These are phyloP conservation scores for Ispidina picta DNA, from an alignment of 2,797 vertebrate genomes.

Conservation along the genomic window DNA sequence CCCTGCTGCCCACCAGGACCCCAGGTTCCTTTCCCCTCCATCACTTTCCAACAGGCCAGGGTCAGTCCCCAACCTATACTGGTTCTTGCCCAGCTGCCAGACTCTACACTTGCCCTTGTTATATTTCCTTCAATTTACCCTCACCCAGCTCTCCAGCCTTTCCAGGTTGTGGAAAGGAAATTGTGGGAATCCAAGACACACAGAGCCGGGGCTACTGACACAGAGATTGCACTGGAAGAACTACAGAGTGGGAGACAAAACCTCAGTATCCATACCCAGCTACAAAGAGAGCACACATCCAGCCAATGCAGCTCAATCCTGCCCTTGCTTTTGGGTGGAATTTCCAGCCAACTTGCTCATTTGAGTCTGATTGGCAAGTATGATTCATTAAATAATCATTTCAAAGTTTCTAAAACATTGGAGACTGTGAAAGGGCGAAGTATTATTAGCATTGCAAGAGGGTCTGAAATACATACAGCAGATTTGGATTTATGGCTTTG, in stretches of 20 bases:
- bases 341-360: neutral
- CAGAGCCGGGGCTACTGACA: neutral
- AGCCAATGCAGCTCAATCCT: neutral
- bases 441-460: conserved; percentile 31
- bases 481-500: conserved; percentile 35
- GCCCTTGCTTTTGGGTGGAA: neutral
- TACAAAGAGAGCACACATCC: neutral
- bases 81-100: no score
- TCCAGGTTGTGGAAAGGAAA: neutral
- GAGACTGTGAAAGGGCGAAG: conserved; percentile 39
- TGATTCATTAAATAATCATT: conserved; percentile 24
- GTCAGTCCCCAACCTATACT: no score
- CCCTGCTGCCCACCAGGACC: no score
- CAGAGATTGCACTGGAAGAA: neutral
- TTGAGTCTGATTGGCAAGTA: neutral
- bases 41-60: no score
- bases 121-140: no score
- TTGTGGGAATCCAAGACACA: neutral
- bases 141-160: no score
- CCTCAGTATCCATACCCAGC: neutral
- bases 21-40: no score
- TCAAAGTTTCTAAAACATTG: conserved; percentile 39
- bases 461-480: conserved; percentile 13
- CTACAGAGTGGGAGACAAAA: neutral
- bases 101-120: no score